Conservation (phyloP, 2,113 vertebrate species). For the Hemichromis elongatus region DNA sequence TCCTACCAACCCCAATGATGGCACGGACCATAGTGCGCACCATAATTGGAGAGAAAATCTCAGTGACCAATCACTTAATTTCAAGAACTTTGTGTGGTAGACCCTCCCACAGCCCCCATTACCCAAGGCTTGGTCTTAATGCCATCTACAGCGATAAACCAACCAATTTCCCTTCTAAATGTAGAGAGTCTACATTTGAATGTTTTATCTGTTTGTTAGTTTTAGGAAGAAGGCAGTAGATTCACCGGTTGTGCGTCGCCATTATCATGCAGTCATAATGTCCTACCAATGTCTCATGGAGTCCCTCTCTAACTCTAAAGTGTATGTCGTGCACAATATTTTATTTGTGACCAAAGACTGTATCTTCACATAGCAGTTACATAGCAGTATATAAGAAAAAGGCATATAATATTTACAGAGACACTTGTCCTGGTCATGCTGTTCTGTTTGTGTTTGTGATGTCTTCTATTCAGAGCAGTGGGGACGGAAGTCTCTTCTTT, state of each 20-base stretch:
- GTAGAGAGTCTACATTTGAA: neutral
- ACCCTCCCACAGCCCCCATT: neutral
- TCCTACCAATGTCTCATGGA: neutral
- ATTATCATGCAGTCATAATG: neutral
- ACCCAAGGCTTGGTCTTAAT: neutral
- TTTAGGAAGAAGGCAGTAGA: neutral
- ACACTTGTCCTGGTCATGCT: neutral
- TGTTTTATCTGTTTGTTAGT: neutral
- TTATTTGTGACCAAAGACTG: constrained; percentile 47
- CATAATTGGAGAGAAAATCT: neutral
- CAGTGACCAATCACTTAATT: neutral
- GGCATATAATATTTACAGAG: neutral
- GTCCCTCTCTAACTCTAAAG: neutral
- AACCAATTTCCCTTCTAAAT: neutral
- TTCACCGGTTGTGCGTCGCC: rapidly evolving
- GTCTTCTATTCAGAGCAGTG: neutral
- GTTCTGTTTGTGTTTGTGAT: neutral
- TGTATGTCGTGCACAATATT: neutral
- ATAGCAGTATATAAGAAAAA: neutral
- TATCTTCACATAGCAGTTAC: neutral
- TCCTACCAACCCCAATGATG: neutral
- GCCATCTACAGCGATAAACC: neutral
- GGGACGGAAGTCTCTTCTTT: neutral
- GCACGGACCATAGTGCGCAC: neutral
- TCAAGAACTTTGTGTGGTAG: neutral